Conservation (phyloP, 2,797 vertebrate genomes). For the Ceyx erithaca region DNA sequence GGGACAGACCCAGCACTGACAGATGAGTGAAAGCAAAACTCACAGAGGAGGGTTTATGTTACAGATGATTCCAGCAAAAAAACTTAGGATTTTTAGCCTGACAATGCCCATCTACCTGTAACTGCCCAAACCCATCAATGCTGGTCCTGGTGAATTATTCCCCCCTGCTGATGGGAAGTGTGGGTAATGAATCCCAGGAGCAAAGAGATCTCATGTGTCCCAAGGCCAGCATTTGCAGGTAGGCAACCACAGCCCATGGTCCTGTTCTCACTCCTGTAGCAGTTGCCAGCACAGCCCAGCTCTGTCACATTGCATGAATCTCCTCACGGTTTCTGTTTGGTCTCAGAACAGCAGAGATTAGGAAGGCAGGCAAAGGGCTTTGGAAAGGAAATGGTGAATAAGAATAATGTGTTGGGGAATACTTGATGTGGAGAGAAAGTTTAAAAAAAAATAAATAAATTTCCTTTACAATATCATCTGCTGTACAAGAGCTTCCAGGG, state of each 20-base stretch:
- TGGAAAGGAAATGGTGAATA: neutral
- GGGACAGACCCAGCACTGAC: neutral
- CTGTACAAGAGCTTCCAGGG: conserved; percentile 40
- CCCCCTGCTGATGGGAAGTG: fast-evolving
- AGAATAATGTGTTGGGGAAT: neutral
- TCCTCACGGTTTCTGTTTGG: conserved; percentile 10
- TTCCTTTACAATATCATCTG: conserved; percentile 23
- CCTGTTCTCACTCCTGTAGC: neutral
- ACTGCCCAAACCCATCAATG: neutral
- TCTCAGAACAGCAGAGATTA: neutral
- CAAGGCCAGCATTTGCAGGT: neutral
- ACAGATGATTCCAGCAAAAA: neutral
- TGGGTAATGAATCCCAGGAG: neutral
- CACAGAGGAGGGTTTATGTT: neutral
- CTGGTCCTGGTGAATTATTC: neutral
- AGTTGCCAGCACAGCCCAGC: neutral
- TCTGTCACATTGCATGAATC: neutral
- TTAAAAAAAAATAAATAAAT: neutral
- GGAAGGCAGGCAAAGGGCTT: neutral
- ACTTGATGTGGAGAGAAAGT: neutral
- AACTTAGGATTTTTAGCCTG: neutral
- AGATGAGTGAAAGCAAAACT: neutral
- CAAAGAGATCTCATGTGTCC: neutral
- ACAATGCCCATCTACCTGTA: neutral
- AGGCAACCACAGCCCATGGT: neutral